These are phyloP conservation scores for Ailuropoda melanoleuca DNA, from an alignment of 2,113 vertebrate species.

Conservation along the genomic window DNA sequence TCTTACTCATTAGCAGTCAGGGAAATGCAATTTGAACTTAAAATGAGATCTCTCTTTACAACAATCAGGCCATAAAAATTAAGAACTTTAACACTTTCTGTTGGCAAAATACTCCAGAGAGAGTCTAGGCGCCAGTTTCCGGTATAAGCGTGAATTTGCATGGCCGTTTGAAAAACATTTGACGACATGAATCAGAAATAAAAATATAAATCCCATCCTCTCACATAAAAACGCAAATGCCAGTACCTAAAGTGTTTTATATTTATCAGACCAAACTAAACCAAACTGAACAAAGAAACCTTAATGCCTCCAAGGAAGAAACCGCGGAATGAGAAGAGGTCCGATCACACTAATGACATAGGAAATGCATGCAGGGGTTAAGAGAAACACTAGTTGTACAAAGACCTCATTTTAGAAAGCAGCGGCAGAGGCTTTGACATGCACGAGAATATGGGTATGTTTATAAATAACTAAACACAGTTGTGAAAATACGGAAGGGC, in stretches of 20 bases:
- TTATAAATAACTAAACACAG: rapidly evolving
- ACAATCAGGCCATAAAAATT: slow-evolving; percentile 20
- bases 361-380: neutral
- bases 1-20: neutral
- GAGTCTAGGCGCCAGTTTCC: neutral
- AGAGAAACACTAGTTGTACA: rapidly evolving
- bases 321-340: rapidly evolving
- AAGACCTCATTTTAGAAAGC: neutral
- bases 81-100: neutral
- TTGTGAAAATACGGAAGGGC: rapidly evolving
- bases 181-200: slow-evolving; percentile 3
- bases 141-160: neutral
- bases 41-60: neutral
- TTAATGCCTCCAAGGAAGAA: neutral
- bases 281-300: neutral
- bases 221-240: neutral
- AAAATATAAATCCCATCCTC: neutral
- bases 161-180: slow-evolving; percentile 21
- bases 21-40: neutral
- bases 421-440: rapidly evolving
- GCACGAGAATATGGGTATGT: rapidly evolving
- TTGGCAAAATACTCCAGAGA: neutral
- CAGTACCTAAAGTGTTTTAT: neutral
- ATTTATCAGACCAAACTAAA: neutral
- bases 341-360: neutral